Evolutionary conservation across 2,888 invertebrate genomes (phyloP).

Genomic region (Drosophila birchii): DNA sequence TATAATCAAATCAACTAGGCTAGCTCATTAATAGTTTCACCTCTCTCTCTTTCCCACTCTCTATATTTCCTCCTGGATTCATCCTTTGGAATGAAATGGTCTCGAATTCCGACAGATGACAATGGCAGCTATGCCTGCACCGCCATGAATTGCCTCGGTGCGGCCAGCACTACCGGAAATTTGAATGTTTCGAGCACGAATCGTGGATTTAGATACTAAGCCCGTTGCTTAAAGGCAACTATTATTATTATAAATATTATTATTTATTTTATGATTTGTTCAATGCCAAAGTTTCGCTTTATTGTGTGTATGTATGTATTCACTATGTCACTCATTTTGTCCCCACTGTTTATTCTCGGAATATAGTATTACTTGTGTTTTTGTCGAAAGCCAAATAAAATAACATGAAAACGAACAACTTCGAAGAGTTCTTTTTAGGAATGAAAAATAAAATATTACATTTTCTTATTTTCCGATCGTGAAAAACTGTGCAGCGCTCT

Average conservation of each 20-base stretch:
- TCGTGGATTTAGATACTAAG: conserved; percentile 85
- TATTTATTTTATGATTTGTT: conserved; percentile 64
- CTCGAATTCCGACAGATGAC: conserved; percentile 87
- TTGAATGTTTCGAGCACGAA: conserved; percentile 90
- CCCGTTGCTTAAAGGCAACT: conserved; percentile 16
- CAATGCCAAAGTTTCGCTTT: conserved; percentile 70
- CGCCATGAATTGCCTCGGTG: conserved; percentile 89
- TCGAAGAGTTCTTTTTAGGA: not conserved
- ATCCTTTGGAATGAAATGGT: conserved; percentile 53
- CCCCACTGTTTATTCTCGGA: conserved; percentile 50
- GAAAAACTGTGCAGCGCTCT: conserved; percentile 51
- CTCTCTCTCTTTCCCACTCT: conserved; percentile 1
- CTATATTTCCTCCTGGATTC: conserved; percentile 28
- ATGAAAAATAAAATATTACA: not conserved
- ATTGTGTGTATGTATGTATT: conserved; percentile 58
- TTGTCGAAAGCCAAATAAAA: conserved; percentile 74
- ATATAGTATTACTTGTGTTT: conserved; percentile 83
- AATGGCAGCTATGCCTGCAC: conserved; percentile 91
- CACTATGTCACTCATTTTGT: conserved; percentile 25
- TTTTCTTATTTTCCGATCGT: conserved; percentile 14
- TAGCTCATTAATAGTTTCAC: conserved; percentile 66
- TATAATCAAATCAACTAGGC: conserved; percentile 7
- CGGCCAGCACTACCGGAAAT: conserved; percentile 88
- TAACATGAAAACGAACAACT: conserved; percentile 43
- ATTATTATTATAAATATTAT: conserved; percentile 54